phyloP scores from a whole-genome alignment of 2,888 invertebrate genomes.

The Pammene aurita region DNA sequence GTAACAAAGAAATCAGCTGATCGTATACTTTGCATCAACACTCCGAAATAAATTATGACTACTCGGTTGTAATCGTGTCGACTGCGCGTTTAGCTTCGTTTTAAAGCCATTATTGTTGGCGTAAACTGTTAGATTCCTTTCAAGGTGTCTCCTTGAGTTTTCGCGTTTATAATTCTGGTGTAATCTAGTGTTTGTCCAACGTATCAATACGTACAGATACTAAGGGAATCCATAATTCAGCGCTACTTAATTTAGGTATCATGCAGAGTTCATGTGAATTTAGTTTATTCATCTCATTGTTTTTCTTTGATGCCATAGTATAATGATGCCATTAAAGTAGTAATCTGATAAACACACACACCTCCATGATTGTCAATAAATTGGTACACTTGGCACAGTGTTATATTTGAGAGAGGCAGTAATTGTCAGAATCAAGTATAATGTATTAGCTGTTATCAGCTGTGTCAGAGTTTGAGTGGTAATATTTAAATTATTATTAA shows the following conservation, averaged over 20 bases:
- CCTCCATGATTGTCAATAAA: no score
- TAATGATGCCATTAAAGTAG: no score
- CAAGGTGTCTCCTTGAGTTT: constrained; percentile 15
- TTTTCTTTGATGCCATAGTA: no score
- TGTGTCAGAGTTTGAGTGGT: no score
- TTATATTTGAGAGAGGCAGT: no score
- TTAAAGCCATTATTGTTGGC: constrained; percentile 15
- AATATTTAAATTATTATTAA: no score
- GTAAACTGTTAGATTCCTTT: constrained; percentile 17
- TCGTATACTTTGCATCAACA: constrained; percentile 80
- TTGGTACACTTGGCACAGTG: no score
- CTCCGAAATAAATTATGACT: constrained; percentile 55
- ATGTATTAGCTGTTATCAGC: no score
- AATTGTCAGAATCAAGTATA: no score
- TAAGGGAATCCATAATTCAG: constrained; percentile 5
- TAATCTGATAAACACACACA: no score
- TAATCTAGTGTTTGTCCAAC: no score
- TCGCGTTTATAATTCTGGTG: background rate
- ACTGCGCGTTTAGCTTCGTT: constrained; percentile 24
- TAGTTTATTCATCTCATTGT: no score
- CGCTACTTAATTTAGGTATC: constrained; percentile 2
- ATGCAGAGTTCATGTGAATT: background rate
- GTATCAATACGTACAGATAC: background rate
- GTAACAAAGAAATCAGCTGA: constrained; percentile 94
- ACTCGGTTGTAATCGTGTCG: constrained; percentile 34